Base-by-base conservation (phyloP, 2,797 vertebrate species). In the Enteromius anoplus region DNA sequence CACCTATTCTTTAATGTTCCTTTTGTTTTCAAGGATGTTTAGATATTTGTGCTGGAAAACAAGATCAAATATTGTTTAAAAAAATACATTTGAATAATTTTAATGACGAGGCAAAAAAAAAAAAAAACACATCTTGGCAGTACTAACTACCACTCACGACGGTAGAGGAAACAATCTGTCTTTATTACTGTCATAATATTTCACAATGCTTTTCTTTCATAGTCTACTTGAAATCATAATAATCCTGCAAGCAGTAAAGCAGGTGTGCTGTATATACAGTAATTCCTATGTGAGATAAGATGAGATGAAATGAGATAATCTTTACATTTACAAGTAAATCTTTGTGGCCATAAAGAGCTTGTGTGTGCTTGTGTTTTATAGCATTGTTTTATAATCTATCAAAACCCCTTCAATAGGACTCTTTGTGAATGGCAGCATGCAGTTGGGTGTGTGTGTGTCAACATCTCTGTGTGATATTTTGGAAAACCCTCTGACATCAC, bases 401-500 rank as follows among this genome's bases (percentile, higher is more conserved):
- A 70, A 83, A n/a, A 71, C 55, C 58, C 19, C 64, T 68, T 89
- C 66, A 86, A 75, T 53, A 60, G 78, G 32, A 47, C 26, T 66
- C 76, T 86, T 79, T 88, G 84, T 78, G 58, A 84, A 75, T 62
- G 53, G 40, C 55, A 58, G 53, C 15, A 49, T 49, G 73, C 26
- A 49, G 64, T 14, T 58, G 81, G 66, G 26, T 26, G 73, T 75
- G 65, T 68, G 72, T 85, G 83, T 75, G 83, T 72, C 80, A 82
- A 83, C 62, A 64, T 66, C 78, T 78, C 77, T 5, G 32, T 83
- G 85, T 75, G 64, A 80, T 80, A 83, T 80, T 70, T 78, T 62
- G 84, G 84, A 89, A 88, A 89, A 70, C 87, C 75, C 83, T 89
- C 84, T 89, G 88, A 89, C 88, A 88, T 89, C 85, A 89, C 85